Percentiles rank a stretch among this genome's conserved stretches.
Conservation (phyloP, 2,888 invertebrate species). For the Ernsta delagoae region DNA sequence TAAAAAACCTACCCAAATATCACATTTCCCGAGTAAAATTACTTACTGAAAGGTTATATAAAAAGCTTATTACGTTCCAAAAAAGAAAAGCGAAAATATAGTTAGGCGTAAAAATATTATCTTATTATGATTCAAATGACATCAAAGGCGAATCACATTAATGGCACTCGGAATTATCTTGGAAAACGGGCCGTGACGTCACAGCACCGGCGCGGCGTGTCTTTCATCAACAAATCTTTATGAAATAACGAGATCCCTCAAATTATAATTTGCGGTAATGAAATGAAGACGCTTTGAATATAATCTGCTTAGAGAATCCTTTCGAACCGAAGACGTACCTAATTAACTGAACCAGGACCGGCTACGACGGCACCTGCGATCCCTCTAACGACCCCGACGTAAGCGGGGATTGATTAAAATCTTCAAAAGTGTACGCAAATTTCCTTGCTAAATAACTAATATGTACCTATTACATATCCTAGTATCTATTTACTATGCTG, state of each 20-base stretch:
- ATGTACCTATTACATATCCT: too few relatives aligned
- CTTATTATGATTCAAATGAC: slow-evolving; percentile 9
- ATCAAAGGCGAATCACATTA: slow-evolving; percentile 34
- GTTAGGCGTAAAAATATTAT: slow-evolving; percentile 13
- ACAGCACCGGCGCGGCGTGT: slow-evolving; percentile 24
- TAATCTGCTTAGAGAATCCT: slow-evolving; percentile 46
- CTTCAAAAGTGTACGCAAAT: slow-evolving; percentile 25
- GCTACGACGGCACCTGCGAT: slow-evolving; percentile 21
- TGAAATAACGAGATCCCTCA: slow-evolving; percentile 38
- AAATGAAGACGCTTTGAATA: slow-evolving; percentile 47
- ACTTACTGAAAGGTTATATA: not conserved
- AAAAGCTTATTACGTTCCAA: not conserved
- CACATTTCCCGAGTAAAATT: too few relatives aligned
- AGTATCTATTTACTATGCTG: too few relatives aligned
- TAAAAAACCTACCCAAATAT: too few relatives aligned
- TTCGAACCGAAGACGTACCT: slow-evolving; percentile 32
- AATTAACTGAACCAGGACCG: slow-evolving; percentile 36
- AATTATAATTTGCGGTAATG: slow-evolving; percentile 47
- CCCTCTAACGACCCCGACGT: slow-evolving; percentile 22
- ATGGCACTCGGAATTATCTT: slow-evolving; percentile 28
- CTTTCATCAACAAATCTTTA: slow-evolving; percentile 37
- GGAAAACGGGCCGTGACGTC: slow-evolving; percentile 29
- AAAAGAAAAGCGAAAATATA: not conserved
- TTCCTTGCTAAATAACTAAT: not conserved
- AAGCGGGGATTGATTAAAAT: slow-evolving; percentile 35